phyloP scores from a whole-genome alignment of 2,113 vertebrate species.

The Brachyistius frenatus region DNA sequence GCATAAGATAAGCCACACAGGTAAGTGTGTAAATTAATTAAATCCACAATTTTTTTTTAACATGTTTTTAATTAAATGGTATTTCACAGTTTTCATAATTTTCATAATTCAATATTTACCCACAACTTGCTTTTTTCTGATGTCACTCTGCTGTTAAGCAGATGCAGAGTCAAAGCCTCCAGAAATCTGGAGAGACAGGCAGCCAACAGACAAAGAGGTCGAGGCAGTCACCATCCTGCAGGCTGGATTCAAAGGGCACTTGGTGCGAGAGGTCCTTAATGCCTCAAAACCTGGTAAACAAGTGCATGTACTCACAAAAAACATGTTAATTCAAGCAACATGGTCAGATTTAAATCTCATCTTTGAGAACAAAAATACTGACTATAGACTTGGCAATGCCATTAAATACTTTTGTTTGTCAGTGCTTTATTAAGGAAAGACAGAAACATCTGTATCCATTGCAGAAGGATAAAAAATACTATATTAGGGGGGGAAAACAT shows the following conservation, averaged over 20 bases:
- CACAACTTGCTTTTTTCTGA: constrained; percentile 4
- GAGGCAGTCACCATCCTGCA: constrained; percentile 82
- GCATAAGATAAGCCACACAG: background rate
- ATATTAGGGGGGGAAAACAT: background rate
- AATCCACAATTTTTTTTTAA: no score
- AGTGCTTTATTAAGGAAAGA: background rate
- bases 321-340: background rate
- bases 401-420: background rate
- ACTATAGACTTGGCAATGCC: no score
- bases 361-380: no score
- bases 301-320: background rate
- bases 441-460: background rate
- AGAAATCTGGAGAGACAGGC: constrained; percentile 72
- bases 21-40: background rate
- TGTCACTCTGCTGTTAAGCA: constrained; percentile 31
- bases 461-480: background rate
- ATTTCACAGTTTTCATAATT: background rate
- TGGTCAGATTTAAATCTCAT: background rate
- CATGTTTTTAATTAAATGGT: background rate
- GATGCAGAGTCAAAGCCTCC: constrained; percentile 44
- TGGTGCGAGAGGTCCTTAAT: constrained; percentile 65
- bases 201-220: constrained; percentile 76
- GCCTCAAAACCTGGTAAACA: constrained; percentile 69
- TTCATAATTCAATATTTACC: background rate
- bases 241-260: constrained; percentile 77